Percentiles rank a stretch among this genome's conserved stretches.
These are phyloP conservation scores for Cisticola juncidis DNA, from an alignment of 2,113 vertebrate genomes.

Conservation along the genomic window DNA sequence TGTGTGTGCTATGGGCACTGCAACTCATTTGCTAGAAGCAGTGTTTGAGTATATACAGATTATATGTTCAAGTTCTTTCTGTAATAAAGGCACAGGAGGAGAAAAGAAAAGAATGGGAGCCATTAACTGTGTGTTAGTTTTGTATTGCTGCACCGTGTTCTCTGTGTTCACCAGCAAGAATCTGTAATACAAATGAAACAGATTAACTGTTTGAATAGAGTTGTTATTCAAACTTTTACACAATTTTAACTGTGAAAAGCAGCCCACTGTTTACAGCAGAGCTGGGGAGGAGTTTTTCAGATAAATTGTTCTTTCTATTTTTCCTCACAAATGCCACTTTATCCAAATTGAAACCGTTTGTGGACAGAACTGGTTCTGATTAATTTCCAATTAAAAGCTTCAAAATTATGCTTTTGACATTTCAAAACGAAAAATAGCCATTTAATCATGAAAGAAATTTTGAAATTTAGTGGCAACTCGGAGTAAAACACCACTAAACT, in stretches of 20 bases:
- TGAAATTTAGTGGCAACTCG: not conserved
- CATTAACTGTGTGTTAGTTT: not conserved
- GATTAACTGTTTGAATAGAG: slow-evolving; percentile 11
- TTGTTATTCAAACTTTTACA: slow-evolving; percentile 20
- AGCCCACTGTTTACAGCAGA: slow-evolving; percentile 2
- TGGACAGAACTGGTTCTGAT: slow-evolving; percentile 13
- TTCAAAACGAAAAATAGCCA: not conserved
- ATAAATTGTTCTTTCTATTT: not conserved
- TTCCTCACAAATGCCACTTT: not conserved
- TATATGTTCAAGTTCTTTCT: not conserved
- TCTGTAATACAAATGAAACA: slow-evolving; percentile 24
- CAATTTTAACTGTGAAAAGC: not conserved
- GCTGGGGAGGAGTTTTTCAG: not conserved
- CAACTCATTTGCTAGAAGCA: not conserved
- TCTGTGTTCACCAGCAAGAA: not conserved
- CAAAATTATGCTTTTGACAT: not conserved
- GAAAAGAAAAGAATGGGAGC: not conserved
- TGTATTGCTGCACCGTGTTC: not conserved
- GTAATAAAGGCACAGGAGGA: not conserved
- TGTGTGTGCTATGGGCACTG: not conserved
- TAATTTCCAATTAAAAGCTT: slow-evolving; percentile 14
- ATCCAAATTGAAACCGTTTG: slow-evolving; percentile 24
- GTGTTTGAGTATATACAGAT: not conserved
- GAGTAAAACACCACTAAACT: not conserved
- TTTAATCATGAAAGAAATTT: not conserved